These are phyloP conservation scores for Spodoptera picta DNA, from an alignment of 2,888 invertebrate species.

Conservation along the genomic window DNA sequence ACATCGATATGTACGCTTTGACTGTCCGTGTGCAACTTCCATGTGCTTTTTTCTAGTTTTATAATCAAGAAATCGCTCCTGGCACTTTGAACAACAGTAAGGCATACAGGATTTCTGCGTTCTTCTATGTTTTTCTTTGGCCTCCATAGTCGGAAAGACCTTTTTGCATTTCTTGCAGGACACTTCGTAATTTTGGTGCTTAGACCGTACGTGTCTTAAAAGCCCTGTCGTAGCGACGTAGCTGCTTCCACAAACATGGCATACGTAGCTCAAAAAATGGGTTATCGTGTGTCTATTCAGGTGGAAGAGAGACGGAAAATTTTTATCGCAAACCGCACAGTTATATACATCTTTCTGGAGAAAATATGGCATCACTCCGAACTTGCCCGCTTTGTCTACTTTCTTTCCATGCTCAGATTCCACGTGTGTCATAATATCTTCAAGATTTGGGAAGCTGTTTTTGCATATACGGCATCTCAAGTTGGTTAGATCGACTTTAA, in stretches of 20 bases:
- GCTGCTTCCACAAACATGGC: conserved; percentile 81
- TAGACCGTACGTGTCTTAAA: conserved; percentile 75
- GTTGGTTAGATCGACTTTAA: conserved; percentile 79
- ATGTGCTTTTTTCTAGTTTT: conserved; percentile 76
- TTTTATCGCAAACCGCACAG: conserved; percentile 78
- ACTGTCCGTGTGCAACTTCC: conserved; percentile 76
- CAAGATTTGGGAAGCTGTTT: conserved; percentile 61
- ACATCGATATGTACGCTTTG: conserved; percentile 71
- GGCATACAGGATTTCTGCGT: conserved; percentile 81
- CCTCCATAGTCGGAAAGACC: conserved; percentile 80
- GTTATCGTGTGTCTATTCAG: conserved; percentile 81
- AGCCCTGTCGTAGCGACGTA: conserved; percentile 79
- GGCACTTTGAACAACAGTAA: conserved; percentile 78
- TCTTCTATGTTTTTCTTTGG: conserved; percentile 77
- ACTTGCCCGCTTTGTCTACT: conserved; percentile 67
- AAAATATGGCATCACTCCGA: conserved; percentile 81
- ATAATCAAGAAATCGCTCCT: conserved; percentile 78
- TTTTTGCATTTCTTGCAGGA: conserved; percentile 77
- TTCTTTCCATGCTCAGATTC: conserved; percentile 62
- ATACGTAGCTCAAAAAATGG: conserved; percentile 80
- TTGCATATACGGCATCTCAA: conserved; percentile 74
- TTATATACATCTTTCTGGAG: conserved; percentile 71
- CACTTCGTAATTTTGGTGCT: conserved; percentile 79
- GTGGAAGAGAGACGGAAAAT: conserved; percentile 75
- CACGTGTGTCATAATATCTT: conserved; percentile 71